These are phyloP conservation scores for Habrosyne pyritoides DNA, from an alignment of 2,888 invertebrate species.

Conservation along the genomic window DNA sequence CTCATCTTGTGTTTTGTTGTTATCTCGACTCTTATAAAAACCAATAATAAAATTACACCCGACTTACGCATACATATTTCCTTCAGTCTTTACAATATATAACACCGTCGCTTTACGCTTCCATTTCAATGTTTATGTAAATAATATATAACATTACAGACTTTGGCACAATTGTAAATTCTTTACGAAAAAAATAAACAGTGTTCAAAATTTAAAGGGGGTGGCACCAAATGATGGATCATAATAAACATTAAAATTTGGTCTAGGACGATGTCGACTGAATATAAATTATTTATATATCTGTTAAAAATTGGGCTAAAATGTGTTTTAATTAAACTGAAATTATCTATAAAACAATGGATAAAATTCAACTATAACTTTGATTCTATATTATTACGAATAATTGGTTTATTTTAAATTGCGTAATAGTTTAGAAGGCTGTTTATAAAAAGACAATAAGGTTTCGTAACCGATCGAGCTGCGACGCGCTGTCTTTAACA, in stretches of 20 bases:
- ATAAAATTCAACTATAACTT: background rate
- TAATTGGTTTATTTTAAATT: background rate
- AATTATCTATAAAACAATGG: background rate
- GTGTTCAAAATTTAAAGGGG: too few relatives aligned
- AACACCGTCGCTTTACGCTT: conserved; percentile 11
- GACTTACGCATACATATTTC: conserved; percentile 46
- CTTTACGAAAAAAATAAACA: background rate
- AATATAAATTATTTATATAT: background rate
- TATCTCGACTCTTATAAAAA: conserved; percentile 44
- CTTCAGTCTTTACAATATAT: conserved; percentile 65
- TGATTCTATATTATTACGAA: background rate
- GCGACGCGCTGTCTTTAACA: background rate
- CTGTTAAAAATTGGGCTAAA: background rate
- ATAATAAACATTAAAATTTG: background rate
- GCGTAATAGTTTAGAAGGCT: background rate
- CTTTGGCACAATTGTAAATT: conserved; percentile 5
- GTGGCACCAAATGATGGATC: too few relatives aligned
- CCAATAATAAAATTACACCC: conserved; percentile 44
- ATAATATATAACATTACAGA: background rate
- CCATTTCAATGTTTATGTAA: background rate
- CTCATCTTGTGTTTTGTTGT: background rate
- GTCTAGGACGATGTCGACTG: background rate
- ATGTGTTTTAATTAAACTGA: background rate
- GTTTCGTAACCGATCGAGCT: background rate
- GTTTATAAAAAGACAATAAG: background rate